These are phyloP conservation scores for Trachops cirrhosus DNA, from an alignment of 2,797 vertebrate genomes.

Conservation along the genomic window DNA sequence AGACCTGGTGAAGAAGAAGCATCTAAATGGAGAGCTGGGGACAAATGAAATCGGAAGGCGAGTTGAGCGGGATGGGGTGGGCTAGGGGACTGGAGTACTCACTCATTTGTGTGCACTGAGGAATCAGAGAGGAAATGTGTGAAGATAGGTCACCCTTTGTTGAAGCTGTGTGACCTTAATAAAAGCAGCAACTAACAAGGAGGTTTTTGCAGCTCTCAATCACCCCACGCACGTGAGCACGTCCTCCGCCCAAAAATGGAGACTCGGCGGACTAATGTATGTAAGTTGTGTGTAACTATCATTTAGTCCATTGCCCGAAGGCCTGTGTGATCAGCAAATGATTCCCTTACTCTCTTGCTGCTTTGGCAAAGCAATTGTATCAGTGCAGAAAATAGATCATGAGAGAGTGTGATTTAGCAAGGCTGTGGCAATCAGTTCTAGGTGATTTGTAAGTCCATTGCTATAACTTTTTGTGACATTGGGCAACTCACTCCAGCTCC, in stretches of 20 bases:
- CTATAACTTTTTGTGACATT: background rate
- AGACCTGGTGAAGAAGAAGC: background rate
- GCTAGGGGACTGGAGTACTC: fast-evolving
- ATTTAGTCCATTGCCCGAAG: background rate
- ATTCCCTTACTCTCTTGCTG: background rate
- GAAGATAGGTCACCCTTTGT: background rate
- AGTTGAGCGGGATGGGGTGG: fast-evolving
- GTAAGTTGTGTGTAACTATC: background rate
- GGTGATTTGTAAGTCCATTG: background rate
- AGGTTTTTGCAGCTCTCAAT: background rate
- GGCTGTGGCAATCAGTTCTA: background rate
- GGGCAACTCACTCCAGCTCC: background rate
- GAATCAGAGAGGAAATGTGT: background rate
- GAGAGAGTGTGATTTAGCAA: background rate
- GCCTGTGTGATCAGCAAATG: background rate
- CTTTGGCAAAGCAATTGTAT: background rate
- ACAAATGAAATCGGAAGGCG: background rate
- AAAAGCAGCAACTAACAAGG: background rate
- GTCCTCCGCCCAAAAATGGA: background rate
- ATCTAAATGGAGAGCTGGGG: background rate
- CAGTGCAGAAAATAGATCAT: background rate
- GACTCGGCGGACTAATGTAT: background rate
- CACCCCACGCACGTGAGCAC: background rate
- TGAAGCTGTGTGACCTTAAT: background rate
- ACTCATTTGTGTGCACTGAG: background rate